These are phyloP conservation scores for Dicerorhinus sumatrensis DNA, from an alignment of 2,113 vertebrate species.

Conservation along the genomic window DNA sequence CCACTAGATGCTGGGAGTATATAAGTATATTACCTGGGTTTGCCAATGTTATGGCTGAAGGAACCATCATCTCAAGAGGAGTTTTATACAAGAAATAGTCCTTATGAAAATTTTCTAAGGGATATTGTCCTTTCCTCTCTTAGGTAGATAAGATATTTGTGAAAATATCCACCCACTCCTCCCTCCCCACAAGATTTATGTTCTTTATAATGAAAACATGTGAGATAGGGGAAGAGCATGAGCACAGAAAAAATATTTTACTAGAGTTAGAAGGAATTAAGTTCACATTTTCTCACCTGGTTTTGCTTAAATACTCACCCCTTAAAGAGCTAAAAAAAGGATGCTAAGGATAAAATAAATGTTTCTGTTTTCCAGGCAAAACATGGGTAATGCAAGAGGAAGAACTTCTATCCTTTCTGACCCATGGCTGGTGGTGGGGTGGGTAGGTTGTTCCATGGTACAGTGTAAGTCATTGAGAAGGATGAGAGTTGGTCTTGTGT, in stretches of 20 bases:
- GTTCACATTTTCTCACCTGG: not conserved
- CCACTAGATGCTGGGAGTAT: not conserved
- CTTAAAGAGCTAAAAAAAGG: not conserved
- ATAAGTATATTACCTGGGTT: not conserved
- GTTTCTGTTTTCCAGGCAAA: not conserved
- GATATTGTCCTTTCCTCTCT: not conserved
- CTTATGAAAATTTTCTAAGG: not conserved
- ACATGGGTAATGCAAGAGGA: not conserved
- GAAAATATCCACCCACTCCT: not conserved
- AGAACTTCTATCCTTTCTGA: not conserved
- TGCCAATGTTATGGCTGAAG: not conserved
- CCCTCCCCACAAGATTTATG: not conserved
- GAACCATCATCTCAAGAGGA: not conserved
- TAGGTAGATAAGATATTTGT: not conserved
- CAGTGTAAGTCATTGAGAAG: not conserved
- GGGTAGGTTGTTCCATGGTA: not conserved
- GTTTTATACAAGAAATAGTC: not conserved
- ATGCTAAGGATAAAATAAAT: not conserved
- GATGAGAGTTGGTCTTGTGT: not conserved
- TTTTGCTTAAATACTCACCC: not conserved
- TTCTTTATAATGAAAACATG: not conserved
- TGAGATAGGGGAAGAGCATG: not conserved
- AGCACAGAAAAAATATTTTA: not conserved
- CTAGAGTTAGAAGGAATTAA: not conserved
- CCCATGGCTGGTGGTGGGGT: fast-evolving